Evolutionary conservation across 2,888 invertebrate genomes (phyloP), one percentile per base, ranked within the genome.

Genomic region (Chrysotoxum bicinctum): DNA sequence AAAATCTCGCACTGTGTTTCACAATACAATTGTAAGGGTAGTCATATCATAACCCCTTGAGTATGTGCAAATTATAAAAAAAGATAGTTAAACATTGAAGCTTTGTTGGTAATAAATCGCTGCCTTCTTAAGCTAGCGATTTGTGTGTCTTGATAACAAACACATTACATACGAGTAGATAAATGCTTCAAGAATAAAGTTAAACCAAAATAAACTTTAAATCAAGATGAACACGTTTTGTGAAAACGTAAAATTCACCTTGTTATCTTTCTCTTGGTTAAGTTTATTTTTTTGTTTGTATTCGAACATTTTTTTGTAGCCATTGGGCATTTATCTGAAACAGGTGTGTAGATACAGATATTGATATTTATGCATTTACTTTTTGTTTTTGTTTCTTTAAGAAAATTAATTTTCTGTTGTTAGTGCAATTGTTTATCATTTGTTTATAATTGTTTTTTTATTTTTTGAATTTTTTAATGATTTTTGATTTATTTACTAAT

Each of bases 271-370:
- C 30, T 8, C n/a, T 32, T 14, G 45, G 21, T 64, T n/a, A 30
- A 19, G n/a, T 32, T 48, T 32, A 14, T 32, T 64, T 40, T 30
- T 40, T 21, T 26, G 4, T 26, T 26, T 6, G n/a, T 19, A 23
- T 48, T 32, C n/a, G 19, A 64, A 32, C 30, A 16, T 10, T 16
- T 43, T 56, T 45, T 23, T 62, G 19, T 64, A 21, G 45, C 32
- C 32, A 48, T 32, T 66, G 69, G 69, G 56, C 35, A 77, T 60
- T 58, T 50, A 60, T 45, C 50, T 43, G 30, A 66, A 82, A 76
- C 81, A 82, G 81, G 81, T 82, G 81, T 66, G 58, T 35, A 66
- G 66, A 66, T 37, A 23, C 52, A 35, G 79, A 62, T 64, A 45
- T 35, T 40, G 35, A 50, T 66, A 66, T 35, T 50, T 9, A 32